Evolutionary conservation across 2,888 invertebrate species (phyloP).

Genomic region (Ochropacha duplaris): DNA sequence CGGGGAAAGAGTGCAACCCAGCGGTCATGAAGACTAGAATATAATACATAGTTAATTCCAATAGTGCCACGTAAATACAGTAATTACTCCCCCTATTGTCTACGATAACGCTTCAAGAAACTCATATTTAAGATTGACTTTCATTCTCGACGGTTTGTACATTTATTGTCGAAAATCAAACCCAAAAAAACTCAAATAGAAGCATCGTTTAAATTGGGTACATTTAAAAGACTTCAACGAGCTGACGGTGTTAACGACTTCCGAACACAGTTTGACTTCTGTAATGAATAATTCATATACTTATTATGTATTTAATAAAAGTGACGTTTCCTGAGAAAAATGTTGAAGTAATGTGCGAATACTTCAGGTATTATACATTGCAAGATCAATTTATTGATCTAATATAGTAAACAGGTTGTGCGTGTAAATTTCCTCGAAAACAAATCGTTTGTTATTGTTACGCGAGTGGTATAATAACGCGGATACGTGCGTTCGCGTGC

Average conservation of each 20-base stretch:
- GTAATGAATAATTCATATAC: neutral
- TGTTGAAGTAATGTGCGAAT: neutral
- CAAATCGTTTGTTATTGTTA: constrained; percentile 45
- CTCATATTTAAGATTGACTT: neutral
- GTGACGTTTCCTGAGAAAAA: neutral
- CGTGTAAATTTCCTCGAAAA: constrained; percentile 41
- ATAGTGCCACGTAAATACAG: constrained; percentile 21
- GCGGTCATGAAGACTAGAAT: constrained; percentile 22
- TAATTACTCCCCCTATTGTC: neutral
- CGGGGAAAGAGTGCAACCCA: constrained; percentile 17
- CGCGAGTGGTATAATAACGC: constrained; percentile 41
- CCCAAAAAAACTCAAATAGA: neutral
- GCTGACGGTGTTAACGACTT: too few relatives aligned
- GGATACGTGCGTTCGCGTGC: constrained; percentile 37
- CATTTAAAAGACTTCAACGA: neutral
- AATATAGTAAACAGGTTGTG: constrained; percentile 6
- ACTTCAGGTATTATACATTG: neutral
- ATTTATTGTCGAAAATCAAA: neutral
- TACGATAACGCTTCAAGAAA: neutral
- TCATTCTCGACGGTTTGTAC: neutral
- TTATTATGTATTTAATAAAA: neutral
- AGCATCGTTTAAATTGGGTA: neutral
- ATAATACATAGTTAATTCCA: neutral
- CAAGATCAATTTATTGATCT: constrained; percentile 6
- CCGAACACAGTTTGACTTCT: neutral